Percentiles rank a stretch among this genome's conserved stretches.
These are phyloP conservation scores for Drosophila pandora DNA, from an alignment of 1,140 invertebrate species.

Conservation along the genomic window DNA sequence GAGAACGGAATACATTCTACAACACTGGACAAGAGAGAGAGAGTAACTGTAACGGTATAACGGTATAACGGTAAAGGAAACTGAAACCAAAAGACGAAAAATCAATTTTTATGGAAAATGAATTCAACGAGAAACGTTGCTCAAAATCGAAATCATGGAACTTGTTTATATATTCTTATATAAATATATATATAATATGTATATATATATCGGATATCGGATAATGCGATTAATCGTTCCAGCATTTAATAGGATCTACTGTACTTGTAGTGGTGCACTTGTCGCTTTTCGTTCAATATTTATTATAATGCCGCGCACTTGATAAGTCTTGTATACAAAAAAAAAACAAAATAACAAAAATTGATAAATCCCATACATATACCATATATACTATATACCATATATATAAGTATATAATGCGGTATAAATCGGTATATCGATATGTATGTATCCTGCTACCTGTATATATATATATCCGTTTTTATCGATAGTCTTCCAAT, in stretches of 20 bases:
- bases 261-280: constrained; percentile 12
- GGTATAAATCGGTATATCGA: background rate
- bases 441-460: constrained; percentile 4
- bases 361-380: constrained; percentile 7
- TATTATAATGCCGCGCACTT: constrained; percentile 4
- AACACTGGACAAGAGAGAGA: background rate
- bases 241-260: constrained; percentile 41
- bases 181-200: background rate
- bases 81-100: constrained; percentile 9
- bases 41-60: too few relatives aligned
- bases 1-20: background rate
- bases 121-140: background rate
- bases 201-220: background rate
- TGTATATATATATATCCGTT: background rate
- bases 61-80: background rate
- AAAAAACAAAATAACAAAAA: background rate
- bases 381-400: too few relatives aligned
- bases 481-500: constrained; percentile 37
- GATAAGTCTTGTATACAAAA: constrained; percentile 13
- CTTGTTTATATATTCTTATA: constrained; percentile 8
- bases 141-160: constrained; percentile 3
- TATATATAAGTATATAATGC: too few relatives aligned
- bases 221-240: constrained; percentile 16
- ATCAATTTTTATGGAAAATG: constrained; percentile 8
- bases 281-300: constrained; percentile 34